These are phyloP conservation scores for Drosophila elegans DNA, from an alignment of 1,140 invertebrate species.

Conservation along the genomic window DNA sequence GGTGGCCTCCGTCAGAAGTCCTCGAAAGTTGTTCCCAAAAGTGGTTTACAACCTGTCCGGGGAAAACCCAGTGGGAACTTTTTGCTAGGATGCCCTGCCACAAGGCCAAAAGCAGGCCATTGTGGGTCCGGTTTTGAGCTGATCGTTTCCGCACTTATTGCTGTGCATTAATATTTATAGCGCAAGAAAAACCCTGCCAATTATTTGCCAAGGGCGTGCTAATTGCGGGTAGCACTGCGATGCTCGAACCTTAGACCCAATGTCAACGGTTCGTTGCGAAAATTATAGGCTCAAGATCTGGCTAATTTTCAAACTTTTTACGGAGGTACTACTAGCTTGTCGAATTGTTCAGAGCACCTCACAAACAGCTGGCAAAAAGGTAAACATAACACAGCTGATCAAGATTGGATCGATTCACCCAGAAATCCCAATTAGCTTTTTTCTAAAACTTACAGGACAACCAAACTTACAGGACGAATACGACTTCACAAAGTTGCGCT, in stretches of 20 bases:
- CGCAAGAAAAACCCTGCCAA: slow-evolving; percentile 16
- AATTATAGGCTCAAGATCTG: background rate
- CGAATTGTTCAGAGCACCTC: no score
- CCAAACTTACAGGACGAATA: background rate
- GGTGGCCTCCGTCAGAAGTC: slow-evolving; percentile 30
- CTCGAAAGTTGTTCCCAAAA: slow-evolving; percentile 76
- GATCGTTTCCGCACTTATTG: slow-evolving; percentile 13
- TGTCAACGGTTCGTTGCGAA: slow-evolving; percentile 1
- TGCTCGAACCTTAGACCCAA: slow-evolving; percentile 15
- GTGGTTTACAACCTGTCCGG: slow-evolving; percentile 44
- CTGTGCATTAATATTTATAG: slow-evolving; percentile 26
- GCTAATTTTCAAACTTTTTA: slow-evolving; percentile 2
- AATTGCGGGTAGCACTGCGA: slow-evolving; percentile 18
- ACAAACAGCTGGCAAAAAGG: slow-evolving; percentile 18
- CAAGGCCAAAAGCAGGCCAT: slow-evolving; percentile 51
- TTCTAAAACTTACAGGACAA: background rate
- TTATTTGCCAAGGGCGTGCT: slow-evolving; percentile 26
- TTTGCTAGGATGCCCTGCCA: slow-evolving; percentile 23
- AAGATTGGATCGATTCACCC: background rate
- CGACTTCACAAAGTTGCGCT: background rate
- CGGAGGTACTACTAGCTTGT: background rate
- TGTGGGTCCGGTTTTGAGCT: slow-evolving; percentile 22
- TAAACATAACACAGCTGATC: slow-evolving; percentile 58
- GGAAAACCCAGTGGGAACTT: slow-evolving; percentile 22
- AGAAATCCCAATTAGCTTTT: background rate